Evolutionary conservation across 2,113 vertebrate species (phyloP).

Genomic region (Python bivittatus): DNA sequence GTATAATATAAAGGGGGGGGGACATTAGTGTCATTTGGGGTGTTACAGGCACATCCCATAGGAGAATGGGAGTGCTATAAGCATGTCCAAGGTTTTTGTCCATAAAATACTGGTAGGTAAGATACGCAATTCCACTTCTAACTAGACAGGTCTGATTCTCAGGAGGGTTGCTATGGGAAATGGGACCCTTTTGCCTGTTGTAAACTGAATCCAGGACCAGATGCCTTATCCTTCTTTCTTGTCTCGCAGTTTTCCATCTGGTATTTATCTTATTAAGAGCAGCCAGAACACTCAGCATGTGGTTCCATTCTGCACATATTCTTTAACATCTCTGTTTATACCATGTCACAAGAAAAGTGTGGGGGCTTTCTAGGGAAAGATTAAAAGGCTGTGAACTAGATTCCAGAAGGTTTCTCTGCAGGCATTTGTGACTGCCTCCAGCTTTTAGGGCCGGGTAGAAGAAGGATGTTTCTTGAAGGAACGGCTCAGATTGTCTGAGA

Average conservation of each 20-base stretch:
- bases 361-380: slow-evolving; percentile 16
- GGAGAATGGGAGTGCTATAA: background rate
- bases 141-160: background rate
- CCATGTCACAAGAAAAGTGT: slow-evolving; percentile 54
- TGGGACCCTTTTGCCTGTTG: slow-evolving; percentile 12
- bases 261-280: slow-evolving; percentile 47
- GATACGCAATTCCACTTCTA: background rate
- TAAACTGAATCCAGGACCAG: slow-evolving; percentile 24
- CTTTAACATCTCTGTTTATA: slow-evolving; percentile 59
- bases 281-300: slow-evolving; percentile 58
- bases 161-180: background rate
- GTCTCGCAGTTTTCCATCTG: slow-evolving; percentile 58
- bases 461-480: background rate
- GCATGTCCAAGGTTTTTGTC: background rate
- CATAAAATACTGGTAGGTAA: background rate
- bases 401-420: slow-evolving; percentile 5
- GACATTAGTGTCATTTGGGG: background rate
- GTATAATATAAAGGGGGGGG: background rate
- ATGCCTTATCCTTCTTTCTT: slow-evolving; percentile 19
- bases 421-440: slow-evolving; percentile 3
- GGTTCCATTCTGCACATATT: slow-evolving; percentile 63
- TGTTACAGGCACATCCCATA: background rate
- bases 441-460: background rate
- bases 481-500: background rate
- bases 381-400: slow-evolving; percentile 25